Conservation (phyloP, 2,888 invertebrate species). For the Leptinotarsa peninsularis region DNA sequence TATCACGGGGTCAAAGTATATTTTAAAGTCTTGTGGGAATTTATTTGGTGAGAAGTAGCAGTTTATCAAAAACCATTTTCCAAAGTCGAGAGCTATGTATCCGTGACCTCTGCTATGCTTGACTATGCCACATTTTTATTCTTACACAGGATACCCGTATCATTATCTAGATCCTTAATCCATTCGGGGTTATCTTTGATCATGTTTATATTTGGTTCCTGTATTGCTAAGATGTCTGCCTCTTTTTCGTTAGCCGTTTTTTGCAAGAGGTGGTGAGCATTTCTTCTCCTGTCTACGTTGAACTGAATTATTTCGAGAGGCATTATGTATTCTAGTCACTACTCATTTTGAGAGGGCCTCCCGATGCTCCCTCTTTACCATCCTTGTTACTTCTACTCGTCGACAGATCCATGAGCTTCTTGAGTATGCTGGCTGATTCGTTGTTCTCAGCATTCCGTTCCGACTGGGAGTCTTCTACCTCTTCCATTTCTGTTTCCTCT, state of each 20-base stretch:
- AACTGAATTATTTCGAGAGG: no score
- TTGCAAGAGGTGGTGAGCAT: no score
- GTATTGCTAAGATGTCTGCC: neutral
- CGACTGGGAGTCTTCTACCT: no score
- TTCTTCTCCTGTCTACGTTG: no score
- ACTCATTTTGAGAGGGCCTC: neutral
- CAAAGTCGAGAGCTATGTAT: constrained; percentile 2
- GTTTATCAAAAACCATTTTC: neutral
- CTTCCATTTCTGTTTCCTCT: no score
- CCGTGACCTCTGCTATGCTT: neutral
- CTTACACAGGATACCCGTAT: neutral
- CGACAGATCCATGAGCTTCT: no score
- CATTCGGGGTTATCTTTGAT: neutral
- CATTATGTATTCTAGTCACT: neutral
- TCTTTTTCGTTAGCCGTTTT: neutral
- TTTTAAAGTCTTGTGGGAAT: neutral
- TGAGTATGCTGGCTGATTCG: no score
- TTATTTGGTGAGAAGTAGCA: constrained; percentile 13
- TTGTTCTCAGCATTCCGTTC: no score
- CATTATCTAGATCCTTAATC: neutral
- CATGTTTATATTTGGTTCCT: constrained; percentile 9
- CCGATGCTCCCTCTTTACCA: no score
- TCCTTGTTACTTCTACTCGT: no score
- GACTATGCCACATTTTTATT: constrained; percentile 3
- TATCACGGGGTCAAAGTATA: constrained; percentile 5